Percentiles rank a stretch among this genome's conserved stretches.
These are phyloP conservation scores for Euplexia lucipara DNA, from an alignment of 2,888 invertebrate genomes.

Conservation along the genomic window DNA sequence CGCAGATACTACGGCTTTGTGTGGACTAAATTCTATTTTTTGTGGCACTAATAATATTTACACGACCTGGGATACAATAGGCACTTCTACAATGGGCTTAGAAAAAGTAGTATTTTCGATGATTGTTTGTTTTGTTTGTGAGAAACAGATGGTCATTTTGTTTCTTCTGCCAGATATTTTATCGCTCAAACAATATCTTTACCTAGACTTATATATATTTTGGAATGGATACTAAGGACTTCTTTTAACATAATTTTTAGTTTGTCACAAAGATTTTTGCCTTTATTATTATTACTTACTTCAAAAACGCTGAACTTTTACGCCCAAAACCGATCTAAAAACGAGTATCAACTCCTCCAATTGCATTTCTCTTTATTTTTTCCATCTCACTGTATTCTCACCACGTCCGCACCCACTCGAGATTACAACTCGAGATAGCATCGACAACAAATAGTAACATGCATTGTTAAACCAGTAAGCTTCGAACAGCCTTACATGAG, in stretches of 20 bases:
- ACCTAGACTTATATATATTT: too few relatives aligned
- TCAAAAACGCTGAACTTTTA: neutral
- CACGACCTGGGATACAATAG: constrained; percentile 20
- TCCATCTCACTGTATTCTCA: constrained; percentile 14
- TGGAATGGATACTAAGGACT: too few relatives aligned
- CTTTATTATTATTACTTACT: too few relatives aligned
- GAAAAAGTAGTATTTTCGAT: neutral
- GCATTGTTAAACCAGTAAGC: constrained; percentile 60
- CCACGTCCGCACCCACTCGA: constrained; percentile 10
- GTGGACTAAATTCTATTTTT: constrained; percentile 26
- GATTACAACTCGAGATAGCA: constrained; percentile 25
- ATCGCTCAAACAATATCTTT: neutral
- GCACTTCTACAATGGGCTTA: neutral
- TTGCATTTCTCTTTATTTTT: neutral
- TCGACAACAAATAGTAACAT: constrained; percentile 52
- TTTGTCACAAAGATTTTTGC: too few relatives aligned
- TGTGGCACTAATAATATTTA: constrained; percentile 32
- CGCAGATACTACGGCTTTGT: constrained; percentile 37
- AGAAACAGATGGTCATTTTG: constrained; percentile 1
- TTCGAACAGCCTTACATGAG: constrained; percentile 72
- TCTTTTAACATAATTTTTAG: too few relatives aligned
- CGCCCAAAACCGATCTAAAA: neutral
- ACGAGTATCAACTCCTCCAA: neutral
- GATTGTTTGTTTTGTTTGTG: neutral
- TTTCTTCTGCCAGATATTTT: neutral